These are phyloP conservation scores for Drosophila percnosoma DNA, from an alignment of 2,888 invertebrate species.

Conservation along the genomic window DNA sequence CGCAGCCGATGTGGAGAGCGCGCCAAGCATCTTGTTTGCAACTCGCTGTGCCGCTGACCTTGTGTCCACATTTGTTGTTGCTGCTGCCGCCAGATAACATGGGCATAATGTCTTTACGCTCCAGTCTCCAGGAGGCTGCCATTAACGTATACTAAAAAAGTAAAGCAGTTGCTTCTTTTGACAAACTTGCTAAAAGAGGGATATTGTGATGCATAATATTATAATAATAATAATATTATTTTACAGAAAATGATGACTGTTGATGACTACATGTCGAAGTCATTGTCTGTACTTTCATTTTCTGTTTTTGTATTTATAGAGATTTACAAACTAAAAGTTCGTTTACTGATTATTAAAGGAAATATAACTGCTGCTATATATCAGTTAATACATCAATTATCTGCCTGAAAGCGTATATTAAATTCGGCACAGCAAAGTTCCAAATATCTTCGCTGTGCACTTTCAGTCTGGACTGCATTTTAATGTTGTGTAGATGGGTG, in stretches of 20 bases:
- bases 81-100: conserved; percentile 32
- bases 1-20: conserved; percentile 16
- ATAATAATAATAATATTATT: not conserved
- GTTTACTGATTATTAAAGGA: not conserved
- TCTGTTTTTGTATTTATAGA: not conserved
- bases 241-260: too few species aligned
- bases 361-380: too few species aligned
- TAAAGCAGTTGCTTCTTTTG: conserved; percentile 14
- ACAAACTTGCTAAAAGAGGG: too few species aligned
- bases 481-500: conserved; percentile 25
- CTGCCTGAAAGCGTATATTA: not conserved
- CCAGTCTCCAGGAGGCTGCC: conserved; percentile 12
- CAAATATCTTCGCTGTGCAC: not conserved
- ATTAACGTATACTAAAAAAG: not conserved
- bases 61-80: conserved; percentile 34
- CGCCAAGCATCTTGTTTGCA: conserved; percentile 39
- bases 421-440: not conserved
- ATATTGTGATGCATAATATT: not conserved
- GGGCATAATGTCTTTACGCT: conserved; percentile 47
- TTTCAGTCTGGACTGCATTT: conserved; percentile 43
- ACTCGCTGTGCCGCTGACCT: conserved; percentile 51
- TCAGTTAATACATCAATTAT: too few species aligned
- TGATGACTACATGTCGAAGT: not conserved
- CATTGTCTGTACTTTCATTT: not conserved
- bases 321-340: not conserved